Evolutionary conservation across 2,113 vertebrate genomes (phyloP).

Genomic region (Geococcyx californianus): DNA sequence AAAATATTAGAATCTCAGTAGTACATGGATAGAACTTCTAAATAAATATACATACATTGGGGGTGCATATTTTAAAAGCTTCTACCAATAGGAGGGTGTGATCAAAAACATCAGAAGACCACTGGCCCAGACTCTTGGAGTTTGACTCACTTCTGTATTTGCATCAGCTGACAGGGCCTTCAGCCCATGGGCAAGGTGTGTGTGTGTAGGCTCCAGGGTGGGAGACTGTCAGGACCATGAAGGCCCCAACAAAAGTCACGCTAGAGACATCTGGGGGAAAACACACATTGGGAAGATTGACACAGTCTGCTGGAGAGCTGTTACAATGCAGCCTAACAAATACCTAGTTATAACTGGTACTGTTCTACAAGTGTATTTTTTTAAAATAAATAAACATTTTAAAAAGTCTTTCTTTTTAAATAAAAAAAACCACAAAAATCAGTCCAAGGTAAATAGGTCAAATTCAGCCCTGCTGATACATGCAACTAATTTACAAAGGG

Average conservation of each 20-base stretch:
- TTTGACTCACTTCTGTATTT: background rate
- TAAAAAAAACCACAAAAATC: background rate
- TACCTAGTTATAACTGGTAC: background rate
- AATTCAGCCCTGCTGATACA: background rate
- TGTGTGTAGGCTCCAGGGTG: background rate
- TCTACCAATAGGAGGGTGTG: rapidly evolving
- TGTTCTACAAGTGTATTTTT: background rate
- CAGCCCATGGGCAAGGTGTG: background rate
- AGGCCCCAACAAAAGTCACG: rapidly evolving
- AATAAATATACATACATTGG: background rate
- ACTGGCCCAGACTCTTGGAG: background rate
- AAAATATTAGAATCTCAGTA: background rate
- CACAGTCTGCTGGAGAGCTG: background rate
- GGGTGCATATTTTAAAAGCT: background rate
- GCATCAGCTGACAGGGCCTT: background rate
- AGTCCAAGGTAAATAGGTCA: background rate
- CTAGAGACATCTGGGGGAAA: background rate
- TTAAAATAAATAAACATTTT: too few relatives aligned
- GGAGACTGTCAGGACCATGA: rapidly evolving
- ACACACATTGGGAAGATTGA: background rate
- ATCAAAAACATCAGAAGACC: background rate
- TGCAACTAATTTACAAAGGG: background rate
- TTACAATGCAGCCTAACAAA: background rate
- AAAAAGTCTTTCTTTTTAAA: too few relatives aligned
- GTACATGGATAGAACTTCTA: background rate